phyloP scores from a whole-genome alignment of 37 sponge, comb jelly and placozoan species.

The Cliona cf. orientalis region DNA sequence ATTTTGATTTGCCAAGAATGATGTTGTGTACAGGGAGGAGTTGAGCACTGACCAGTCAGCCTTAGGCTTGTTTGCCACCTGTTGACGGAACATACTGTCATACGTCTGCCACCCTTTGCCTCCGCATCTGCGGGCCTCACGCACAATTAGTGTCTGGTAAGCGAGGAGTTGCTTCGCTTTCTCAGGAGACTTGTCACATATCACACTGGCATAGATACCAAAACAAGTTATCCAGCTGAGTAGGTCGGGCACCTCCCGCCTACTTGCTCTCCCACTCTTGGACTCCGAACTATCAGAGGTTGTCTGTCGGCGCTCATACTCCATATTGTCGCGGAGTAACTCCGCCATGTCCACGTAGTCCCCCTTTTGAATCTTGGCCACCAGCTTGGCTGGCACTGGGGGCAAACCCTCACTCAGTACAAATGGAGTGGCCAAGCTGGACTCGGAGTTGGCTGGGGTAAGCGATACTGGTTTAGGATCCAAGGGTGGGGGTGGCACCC shows the following conservation, averaged over 20 bases:
- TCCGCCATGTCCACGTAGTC: constrained; percentile 37
- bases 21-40: neutral
- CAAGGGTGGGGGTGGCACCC: neutral
- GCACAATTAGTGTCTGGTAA: constrained; percentile 15
- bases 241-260: constrained; percentile 31
- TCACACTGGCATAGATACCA: constrained; percentile 18
- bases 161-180: neutral
- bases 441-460: neutral
- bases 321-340: constrained; percentile 24
- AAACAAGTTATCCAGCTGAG: constrained; percentile 20
- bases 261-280: neutral
- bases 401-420: neutral
- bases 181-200: neutral
- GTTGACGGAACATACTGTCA: constrained; percentile 6
- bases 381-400: constrained; percentile 10
- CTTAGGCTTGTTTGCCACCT: neutral
- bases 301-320: neutral
- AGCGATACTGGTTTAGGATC: neutral
- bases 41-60: constrained; percentile 31
- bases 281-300: neutral
- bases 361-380: neutral
- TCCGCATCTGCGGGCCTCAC: constrained; percentile 12
- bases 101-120: neutral
- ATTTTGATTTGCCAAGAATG: constrained; percentile 17
- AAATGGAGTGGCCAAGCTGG: neutral